phyloP scores from a whole-genome alignment of 2,113 vertebrate genomes.

The Pica pica region DNA sequence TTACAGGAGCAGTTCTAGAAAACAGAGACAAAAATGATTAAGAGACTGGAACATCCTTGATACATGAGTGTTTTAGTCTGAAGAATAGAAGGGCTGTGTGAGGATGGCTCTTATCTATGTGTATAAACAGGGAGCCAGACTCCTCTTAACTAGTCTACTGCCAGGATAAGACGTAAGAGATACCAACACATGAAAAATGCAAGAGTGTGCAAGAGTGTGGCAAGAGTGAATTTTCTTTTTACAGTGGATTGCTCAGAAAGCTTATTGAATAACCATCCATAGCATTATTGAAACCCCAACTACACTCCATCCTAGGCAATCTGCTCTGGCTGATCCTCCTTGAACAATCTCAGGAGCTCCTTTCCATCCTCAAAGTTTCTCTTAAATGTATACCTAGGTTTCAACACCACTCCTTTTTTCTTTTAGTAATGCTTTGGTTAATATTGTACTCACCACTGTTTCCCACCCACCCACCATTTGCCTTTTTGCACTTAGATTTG shows the following conservation, averaged over 20 bases:
- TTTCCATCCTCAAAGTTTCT: neutral
- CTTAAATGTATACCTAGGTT: neutral
- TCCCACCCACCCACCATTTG: rapidly evolving
- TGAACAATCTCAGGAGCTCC: neutral
- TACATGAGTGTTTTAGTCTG: neutral
- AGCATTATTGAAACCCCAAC: neutral
- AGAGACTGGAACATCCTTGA: neutral
- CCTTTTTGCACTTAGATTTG: neutral
- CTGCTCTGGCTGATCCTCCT: neutral
- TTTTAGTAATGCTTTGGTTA: neutral
- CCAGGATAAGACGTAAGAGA: neutral
- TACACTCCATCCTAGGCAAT: neutral
- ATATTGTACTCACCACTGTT: neutral
- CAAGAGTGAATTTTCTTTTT: neutral
- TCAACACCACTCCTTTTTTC: neutral
- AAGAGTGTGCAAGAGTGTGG: too few species aligned
- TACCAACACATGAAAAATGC: neutral
- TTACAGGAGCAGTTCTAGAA: neutral
- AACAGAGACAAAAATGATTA: neutral
- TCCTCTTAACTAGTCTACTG: neutral
- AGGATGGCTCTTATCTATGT: neutral
- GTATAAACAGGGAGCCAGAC: neutral
- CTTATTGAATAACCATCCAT: neutral
- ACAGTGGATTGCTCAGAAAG: neutral
- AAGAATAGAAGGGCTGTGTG: neutral